Conservation (phyloP, 2,797 vertebrate genomes). For the Melopsittacus undulatus region DNA sequence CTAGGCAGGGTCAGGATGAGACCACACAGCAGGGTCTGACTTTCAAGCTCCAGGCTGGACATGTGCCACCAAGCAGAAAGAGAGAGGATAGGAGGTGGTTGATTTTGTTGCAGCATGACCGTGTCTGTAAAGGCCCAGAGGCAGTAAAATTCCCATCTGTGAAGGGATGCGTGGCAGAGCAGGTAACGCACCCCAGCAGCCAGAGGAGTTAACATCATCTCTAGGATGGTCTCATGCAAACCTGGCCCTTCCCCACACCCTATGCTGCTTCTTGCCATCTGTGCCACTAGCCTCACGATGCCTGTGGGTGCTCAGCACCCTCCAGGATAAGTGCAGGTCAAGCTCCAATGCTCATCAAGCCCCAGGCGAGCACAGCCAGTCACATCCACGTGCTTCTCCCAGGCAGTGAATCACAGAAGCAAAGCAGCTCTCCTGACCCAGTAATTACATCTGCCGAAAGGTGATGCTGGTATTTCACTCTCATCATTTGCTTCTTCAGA, state of each 20-base stretch:
- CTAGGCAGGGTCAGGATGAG: not conserved
- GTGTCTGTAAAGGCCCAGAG: not conserved
- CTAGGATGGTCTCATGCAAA: not conserved
- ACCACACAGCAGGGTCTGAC: not conserved
- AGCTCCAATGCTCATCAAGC: not conserved
- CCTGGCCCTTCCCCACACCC: not conserved
- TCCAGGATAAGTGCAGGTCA: not conserved
- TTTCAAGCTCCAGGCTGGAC: not conserved
- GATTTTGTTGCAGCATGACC: not conserved
- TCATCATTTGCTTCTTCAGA: not conserved
- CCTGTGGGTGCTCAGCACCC: not conserved
- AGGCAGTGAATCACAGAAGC: not conserved
- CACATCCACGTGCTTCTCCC: accelerated
- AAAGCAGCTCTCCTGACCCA: not conserved
- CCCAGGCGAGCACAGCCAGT: accelerated
- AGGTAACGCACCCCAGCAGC: not conserved
- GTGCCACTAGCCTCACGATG: accelerated
- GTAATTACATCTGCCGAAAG: not conserved
- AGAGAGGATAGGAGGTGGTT: not conserved
- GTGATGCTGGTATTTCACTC: not conserved
- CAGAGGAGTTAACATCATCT: not conserved
- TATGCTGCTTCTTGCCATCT: not conserved
- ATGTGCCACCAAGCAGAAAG: not conserved
- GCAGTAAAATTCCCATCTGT: not conserved
- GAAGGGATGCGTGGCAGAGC: not conserved